Evolutionary conservation across 2,797 vertebrate genomes (phyloP).

Genomic region (Synanceia verrucosa): DNA sequence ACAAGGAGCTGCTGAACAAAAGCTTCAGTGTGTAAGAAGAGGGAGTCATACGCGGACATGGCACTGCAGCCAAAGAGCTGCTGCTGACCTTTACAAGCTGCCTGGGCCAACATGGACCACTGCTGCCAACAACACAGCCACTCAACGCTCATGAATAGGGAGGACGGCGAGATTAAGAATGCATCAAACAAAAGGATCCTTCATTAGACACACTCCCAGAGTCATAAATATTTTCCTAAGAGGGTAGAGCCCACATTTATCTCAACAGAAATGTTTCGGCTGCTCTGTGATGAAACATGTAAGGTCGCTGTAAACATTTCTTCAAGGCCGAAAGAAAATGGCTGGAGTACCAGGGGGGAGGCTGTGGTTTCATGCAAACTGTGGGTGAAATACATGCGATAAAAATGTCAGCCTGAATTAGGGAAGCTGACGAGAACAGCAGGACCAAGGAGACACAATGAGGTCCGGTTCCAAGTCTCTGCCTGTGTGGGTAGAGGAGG

Average conservation of each 20-base stretch:
- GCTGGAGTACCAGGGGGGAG: conserved; percentile 9
- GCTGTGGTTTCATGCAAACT: conserved; percentile 53
- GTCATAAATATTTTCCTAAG: conserved; percentile 62
- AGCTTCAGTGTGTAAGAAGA: conserved; percentile 60
- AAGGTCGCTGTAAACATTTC: conserved; percentile 12
- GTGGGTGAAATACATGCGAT: conserved; percentile 38
- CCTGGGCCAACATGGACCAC: conserved; percentile 33
- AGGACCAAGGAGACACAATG: not conserved
- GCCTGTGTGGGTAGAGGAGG: not conserved
- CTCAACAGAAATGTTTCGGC: conserved; percentile 32
- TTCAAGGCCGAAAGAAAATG: conserved; percentile 20
- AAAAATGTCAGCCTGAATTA: conserved; percentile 58
- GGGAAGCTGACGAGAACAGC: conserved; percentile 15
- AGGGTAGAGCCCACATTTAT: conserved; percentile 54
- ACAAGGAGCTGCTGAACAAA: conserved; percentile 64
- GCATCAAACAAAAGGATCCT: conserved; percentile 62
- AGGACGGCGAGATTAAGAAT: conserved; percentile 28
- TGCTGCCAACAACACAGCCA: conserved; percentile 43
- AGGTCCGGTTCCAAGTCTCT: conserved; percentile 4
- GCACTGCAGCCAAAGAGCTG: conserved; percentile 49
- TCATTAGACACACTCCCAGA: conserved; percentile 27
- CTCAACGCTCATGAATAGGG: conserved; percentile 15
- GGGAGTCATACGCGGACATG: conserved; percentile 39
- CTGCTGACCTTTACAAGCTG: conserved; percentile 73
- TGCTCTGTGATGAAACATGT: conserved; percentile 29